Base-by-base conservation (phyloP, 1,140 invertebrate genomes). In the Ptiloglossa arizonensis region DNA sequence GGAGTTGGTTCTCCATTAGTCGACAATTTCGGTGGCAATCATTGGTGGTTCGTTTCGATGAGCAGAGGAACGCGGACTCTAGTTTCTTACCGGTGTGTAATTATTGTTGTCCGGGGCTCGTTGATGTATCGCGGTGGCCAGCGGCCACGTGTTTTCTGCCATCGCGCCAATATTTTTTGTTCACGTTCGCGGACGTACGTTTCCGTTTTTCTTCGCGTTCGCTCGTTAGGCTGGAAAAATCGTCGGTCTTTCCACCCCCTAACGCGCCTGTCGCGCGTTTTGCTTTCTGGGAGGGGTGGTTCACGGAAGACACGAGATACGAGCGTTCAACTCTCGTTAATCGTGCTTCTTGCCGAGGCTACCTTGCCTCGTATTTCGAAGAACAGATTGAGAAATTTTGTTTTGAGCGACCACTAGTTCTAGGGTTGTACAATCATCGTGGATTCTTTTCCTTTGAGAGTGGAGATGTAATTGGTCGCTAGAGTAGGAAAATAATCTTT, bases 71-170 rank as follows among this genome's bases (percentile, higher is more conserved):
- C 48, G n/a, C 15, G 5, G n/a, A 38, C 19, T 15, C 32, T n/a
- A 22, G 9, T 75, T 35, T 75, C 63, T 75, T 75, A 57, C 52
- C 5, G 2, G 1, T 1, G 41, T 70, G 85, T 86, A 90, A 90
- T 90, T 89, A 89, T 90, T 87, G 83, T 87, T 88, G 83, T 87
- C 85, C 67, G 50, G 52, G 76, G 62, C 83, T 74, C 81, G 54
- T 3, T 90, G 89, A 90, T 87, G 80, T 89, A 90, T 90, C 75
- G 73, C 72, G 48, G 77, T 74, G 50, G 56, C 19, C 54, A 8
- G 27, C 38, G 32, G 46, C 57, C 57, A 81, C 57, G 35, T 52
- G 74, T 73, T 69, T 74, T 74, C 63, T 15, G 1, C 27, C 2
- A 0, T 27, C 5, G 44, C 0, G 22, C 19, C 22, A 35, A 24